A percentile compares a stretch with the other conserved stretches of the same genome.
Conservation (phyloP, 1,140 invertebrate genomes). For the Drosophila obscura region DNA sequence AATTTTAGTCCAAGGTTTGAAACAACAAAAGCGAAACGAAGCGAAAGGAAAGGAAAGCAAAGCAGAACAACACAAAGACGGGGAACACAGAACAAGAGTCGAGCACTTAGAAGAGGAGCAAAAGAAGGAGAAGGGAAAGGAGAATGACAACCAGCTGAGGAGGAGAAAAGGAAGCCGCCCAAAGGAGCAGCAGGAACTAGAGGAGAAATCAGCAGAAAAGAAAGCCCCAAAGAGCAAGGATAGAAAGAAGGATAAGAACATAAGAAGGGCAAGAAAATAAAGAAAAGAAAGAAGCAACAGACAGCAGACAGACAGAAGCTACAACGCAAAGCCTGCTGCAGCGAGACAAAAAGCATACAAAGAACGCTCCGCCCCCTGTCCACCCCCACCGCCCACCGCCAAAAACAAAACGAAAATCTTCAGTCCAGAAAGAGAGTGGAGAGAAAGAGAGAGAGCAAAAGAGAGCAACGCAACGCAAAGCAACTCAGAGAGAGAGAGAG, state of each 20-base stretch:
- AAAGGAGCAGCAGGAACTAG: no score
- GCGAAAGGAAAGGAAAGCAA: slow-evolving; percentile 2
- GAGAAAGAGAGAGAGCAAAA: slow-evolving; percentile 3
- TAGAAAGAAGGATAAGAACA: no score
- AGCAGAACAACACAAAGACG: slow-evolving; percentile 4
- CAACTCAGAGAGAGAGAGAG: not conserved
- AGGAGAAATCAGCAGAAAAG: no score
- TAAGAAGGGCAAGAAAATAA: no score
- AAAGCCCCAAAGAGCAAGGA: no score
- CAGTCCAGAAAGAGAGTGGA: slow-evolving; percentile 7
- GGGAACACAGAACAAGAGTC: not conserved
- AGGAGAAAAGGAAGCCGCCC: no score
- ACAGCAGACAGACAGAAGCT: no score
- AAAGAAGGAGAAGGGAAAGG: no score
- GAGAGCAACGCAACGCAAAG: slow-evolving; percentile 2
- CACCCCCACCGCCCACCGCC: slow-evolving; percentile 5
- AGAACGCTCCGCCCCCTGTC: slow-evolving; percentile 31
- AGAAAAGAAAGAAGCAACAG: no score
- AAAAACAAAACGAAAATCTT: slow-evolving; percentile 3
- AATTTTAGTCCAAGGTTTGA: slow-evolving; percentile 83
- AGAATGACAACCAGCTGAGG: no score
- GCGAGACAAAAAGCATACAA: slow-evolving; percentile 51
- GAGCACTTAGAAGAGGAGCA: not conserved
- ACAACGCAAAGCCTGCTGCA: no score
- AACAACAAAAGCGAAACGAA: slow-evolving; percentile 62